phyloP scores from a whole-genome alignment of 2,888 invertebrate species.

The Drosophila suboccidentalis region DNA sequence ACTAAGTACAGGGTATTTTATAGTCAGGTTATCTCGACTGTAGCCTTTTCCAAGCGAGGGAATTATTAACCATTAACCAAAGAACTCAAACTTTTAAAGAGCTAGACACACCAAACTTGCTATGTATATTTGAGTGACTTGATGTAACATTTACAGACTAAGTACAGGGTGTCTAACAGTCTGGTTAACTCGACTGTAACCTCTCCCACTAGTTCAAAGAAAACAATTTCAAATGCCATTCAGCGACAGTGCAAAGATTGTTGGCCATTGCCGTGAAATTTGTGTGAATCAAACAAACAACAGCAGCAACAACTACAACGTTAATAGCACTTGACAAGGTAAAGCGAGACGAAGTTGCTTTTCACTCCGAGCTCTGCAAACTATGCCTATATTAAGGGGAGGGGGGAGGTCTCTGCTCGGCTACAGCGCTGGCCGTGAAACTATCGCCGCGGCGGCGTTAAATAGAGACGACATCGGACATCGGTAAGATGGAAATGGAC shows the following conservation, averaged over 20 bases:
- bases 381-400: slow-evolving; percentile 69
- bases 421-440: slow-evolving; percentile 69
- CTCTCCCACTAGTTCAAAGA: slow-evolving; percentile 21
- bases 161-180: not conserved
- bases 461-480: slow-evolving; percentile 21
- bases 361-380: slow-evolving; percentile 70
- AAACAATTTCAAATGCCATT: slow-evolving; percentile 71
- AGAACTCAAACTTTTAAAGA: no score
- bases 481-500: slow-evolving; percentile 48
- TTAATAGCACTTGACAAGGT: slow-evolving; percentile 64
- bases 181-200: not conserved
- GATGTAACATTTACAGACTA: no score
- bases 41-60: no score
- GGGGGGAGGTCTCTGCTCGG: not conserved
- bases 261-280: slow-evolving; percentile 76
- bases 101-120: no score
- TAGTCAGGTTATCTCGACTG: no score
- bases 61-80: no score
- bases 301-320: slow-evolving; percentile 16
- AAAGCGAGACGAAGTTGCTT: slow-evolving; percentile 62
- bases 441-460: slow-evolving; percentile 32
- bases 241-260: slow-evolving; percentile 58
- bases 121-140: no score
- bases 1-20: no score
- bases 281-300: slow-evolving; percentile 73